phyloP scores from a whole-genome alignment of 1,140 invertebrate genomes.

The Periplaneta americana region DNA sequence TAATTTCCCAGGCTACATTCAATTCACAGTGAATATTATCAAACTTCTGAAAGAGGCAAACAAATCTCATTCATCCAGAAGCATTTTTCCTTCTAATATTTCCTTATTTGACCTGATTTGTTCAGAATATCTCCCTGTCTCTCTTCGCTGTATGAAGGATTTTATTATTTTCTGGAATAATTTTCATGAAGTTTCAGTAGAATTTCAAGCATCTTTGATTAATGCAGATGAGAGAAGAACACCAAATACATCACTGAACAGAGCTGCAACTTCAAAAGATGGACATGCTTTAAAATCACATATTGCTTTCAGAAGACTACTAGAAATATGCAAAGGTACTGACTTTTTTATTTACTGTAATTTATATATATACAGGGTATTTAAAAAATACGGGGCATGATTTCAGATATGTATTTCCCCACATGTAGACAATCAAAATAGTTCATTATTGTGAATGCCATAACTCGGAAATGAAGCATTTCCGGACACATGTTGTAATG shows the following conservation, averaged over 20 bases:
- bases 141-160: not conserved
- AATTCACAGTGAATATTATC: not conserved
- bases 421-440: no score
- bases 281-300: not conserved
- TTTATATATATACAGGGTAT: no score
- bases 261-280: not conserved
- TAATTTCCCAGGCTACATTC: not conserved
- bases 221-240: not conserved
- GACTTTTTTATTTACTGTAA: no score
- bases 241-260: no score
- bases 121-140: not conserved
- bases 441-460: no score
- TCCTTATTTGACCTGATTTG: not conserved
- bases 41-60: conserved; percentile 11
- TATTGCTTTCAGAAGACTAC: not conserved
- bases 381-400: no score
- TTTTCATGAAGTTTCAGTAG: not conserved
- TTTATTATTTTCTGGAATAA: not conserved
- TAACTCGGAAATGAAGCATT: no score
- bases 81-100: not conserved
- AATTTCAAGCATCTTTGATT: not conserved
- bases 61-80: not conserved
- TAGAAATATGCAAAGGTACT: not conserved
- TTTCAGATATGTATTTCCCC: no score
- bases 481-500: no score